Conservation (phyloP, 2,113 vertebrate species). For the Leucopsar rothschildi region DNA sequence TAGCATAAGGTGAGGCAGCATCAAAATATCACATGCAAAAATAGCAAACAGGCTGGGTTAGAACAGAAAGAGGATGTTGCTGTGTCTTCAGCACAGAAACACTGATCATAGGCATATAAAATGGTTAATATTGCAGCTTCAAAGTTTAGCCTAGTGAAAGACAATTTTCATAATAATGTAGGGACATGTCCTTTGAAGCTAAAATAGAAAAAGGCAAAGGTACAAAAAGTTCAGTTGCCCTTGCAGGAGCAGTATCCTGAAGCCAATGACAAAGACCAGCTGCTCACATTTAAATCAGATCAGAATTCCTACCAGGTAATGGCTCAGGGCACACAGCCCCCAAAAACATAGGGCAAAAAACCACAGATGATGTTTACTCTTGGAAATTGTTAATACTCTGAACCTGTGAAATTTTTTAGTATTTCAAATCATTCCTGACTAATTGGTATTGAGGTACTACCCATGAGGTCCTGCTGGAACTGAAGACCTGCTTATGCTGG, state of each 20-base stretch:
- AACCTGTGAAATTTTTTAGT: background rate
- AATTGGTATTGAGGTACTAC: background rate
- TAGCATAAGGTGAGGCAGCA: background rate
- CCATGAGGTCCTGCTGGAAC: background rate
- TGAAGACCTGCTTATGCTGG: background rate
- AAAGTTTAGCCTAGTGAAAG: background rate
- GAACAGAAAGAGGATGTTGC: background rate
- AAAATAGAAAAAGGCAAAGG: background rate
- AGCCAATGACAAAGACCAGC: background rate
- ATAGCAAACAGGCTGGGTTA: background rate
- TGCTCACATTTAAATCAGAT: background rate
- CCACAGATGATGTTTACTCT: background rate
- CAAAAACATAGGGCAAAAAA: background rate
- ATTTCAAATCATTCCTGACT: background rate
- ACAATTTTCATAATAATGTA: background rate
- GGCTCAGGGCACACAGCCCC: background rate
- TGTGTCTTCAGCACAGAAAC: background rate
- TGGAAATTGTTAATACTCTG: background rate
- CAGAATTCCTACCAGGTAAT: background rate
- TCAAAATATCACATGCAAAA: background rate
- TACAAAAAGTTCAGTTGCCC: background rate
- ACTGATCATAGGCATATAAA: background rate
- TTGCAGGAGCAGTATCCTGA: background rate
- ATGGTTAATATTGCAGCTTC: background rate
- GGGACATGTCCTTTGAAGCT: background rate